These are phyloP conservation scores for Himalopsyche phryganea DNA, from an alignment of 1,140 invertebrate species.

Conservation along the genomic window DNA sequence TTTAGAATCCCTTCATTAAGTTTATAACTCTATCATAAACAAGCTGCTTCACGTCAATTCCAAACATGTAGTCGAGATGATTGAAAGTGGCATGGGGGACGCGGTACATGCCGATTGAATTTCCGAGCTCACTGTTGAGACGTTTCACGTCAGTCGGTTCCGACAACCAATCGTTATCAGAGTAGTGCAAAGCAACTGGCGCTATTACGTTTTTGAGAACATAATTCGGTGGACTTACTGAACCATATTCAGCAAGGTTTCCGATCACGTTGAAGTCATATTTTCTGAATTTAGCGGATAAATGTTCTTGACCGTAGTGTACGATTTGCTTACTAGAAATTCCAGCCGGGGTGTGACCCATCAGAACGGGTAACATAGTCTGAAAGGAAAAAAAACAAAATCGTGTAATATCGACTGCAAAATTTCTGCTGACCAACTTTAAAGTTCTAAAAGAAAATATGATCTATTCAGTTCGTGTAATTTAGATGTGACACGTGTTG, in stretches of 20 bases:
- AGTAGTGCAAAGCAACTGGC: conserved; percentile 63
- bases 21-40: conserved; percentile 44
- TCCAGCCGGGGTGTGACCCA: conserved; percentile 74
- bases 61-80: conserved; percentile 59
- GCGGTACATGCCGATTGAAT: conserved; percentile 45
- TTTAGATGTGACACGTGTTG: too few species aligned
- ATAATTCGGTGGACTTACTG: conserved; percentile 59
- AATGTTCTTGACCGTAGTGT: conserved; percentile 62
- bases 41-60: conserved; percentile 46
- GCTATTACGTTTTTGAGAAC: conserved; percentile 54
- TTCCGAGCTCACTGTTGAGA: conserved; percentile 44
- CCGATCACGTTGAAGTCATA: conserved; percentile 47
- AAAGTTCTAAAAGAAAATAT: too few species aligned
- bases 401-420: too few species aligned
- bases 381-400: too few species aligned
- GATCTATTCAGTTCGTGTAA: too few species aligned
- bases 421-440: too few species aligned
- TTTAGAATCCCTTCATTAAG: conserved; percentile 40
- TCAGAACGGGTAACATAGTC: conserved; percentile 67
- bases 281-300: conserved; percentile 46
- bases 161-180: conserved; percentile 60
- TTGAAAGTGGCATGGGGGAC: conserved; percentile 49
- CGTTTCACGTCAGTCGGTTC: conserved; percentile 48
- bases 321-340: conserved; percentile 72
- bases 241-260: conserved; percentile 48